Conservation (phyloP, 2,888 invertebrate species). For the Antitype chi region DNA sequence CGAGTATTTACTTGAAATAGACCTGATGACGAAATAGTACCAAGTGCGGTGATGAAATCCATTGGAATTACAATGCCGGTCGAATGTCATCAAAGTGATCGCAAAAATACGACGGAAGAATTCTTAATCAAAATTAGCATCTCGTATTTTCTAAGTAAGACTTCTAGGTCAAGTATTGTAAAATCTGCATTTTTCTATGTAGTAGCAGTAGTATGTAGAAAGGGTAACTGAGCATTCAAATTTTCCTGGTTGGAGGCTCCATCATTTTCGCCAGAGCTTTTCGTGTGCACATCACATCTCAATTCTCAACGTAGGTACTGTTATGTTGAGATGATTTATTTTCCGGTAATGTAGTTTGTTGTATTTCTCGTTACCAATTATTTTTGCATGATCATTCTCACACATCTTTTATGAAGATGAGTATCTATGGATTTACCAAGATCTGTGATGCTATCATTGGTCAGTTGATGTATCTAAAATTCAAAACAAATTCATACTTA, state of each 20-base stretch:
- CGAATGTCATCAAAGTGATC: slow-evolving; percentile 44
- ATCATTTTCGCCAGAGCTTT: background rate
- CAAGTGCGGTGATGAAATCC: slow-evolving; percentile 45
- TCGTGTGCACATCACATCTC: background rate
- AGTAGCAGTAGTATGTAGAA: too few relatives aligned
- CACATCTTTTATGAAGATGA: background rate
- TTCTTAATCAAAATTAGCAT: slow-evolving; percentile 52
- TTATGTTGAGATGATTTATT: background rate
- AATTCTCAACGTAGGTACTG: background rate
- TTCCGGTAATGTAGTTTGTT: background rate
- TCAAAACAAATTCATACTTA: too few relatives aligned
- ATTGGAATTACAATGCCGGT: slow-evolving; percentile 30
- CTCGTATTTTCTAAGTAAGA: slow-evolving; percentile 10
- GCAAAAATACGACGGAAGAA: slow-evolving; percentile 54
- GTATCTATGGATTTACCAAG: background rate
- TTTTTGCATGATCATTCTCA: background rate
- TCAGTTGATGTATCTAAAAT: too few relatives aligned
- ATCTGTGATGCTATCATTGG: too few relatives aligned
- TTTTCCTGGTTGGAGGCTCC: background rate
- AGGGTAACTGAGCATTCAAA: too few relatives aligned
- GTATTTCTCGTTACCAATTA: background rate
- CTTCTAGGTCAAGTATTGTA: slow-evolving; percentile 38
- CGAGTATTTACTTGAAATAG: slow-evolving; percentile 16
- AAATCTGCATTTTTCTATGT: background rate
- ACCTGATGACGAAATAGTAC: slow-evolving; percentile 29